These are phyloP conservation scores for Hyppa rectilinea DNA, from an alignment of 2,888 invertebrate genomes.

Conservation along the genomic window DNA sequence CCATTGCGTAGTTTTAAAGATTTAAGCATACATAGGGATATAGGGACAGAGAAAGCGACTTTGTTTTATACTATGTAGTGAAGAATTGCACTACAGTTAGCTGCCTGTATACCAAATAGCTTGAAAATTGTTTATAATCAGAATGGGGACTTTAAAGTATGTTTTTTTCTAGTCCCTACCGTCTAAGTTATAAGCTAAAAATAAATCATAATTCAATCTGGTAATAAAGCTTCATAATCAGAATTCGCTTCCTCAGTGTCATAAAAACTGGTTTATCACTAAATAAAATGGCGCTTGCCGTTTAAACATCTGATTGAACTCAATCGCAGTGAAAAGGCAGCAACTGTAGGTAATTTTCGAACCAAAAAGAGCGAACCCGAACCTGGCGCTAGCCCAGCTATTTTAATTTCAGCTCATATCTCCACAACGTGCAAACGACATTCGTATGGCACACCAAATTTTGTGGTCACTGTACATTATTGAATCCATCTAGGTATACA, in stretches of 20 bases:
- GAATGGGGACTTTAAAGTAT: neutral
- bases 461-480: conserved; percentile 20
- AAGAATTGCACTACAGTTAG: no score
- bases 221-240: neutral
- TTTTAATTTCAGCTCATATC: conserved; percentile 43
- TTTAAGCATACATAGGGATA: no score
- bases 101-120: no score
- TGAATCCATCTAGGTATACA: neutral
- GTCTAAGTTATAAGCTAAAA: neutral
- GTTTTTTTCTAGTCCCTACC: neutral
- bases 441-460: conserved; percentile 2
- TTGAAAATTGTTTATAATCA: no score
- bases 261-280: neutral
- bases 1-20: no score
- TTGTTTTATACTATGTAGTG: no score
- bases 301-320: neutral
- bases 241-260: neutral
- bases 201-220: neutral
- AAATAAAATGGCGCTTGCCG: neutral
- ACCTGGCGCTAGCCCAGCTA: conserved; percentile 27
- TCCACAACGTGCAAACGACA: conserved; percentile 40
- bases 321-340: conserved; percentile 9
- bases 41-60: no score
- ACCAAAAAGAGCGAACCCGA: conserved; percentile 12
- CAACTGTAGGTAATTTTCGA: conserved; percentile 17